These are phyloP conservation scores for Dolichallabes microphthalmus DNA, from an alignment of 2,113 vertebrate species.

Conservation along the genomic window DNA sequence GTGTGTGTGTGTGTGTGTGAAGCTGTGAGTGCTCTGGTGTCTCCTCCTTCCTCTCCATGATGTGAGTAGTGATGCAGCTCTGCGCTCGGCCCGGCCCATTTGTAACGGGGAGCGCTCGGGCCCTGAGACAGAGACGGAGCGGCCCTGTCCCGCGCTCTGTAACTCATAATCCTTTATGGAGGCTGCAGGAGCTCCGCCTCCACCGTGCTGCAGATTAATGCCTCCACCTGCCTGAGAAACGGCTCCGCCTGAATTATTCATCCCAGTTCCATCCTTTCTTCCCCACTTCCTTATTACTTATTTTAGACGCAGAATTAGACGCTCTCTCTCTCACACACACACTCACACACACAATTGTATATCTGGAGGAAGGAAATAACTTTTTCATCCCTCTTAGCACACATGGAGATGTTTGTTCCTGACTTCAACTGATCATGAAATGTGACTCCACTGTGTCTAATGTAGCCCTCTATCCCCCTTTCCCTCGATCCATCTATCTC, in stretches of 20 bases:
- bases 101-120: constrained; percentile 20
- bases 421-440: not conserved
- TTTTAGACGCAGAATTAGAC: constrained; percentile 32
- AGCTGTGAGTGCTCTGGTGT: constrained; percentile 21
- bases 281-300: constrained; percentile 38
- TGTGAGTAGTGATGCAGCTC: constrained; percentile 46
- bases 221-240: constrained; percentile 47
- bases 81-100: not conserved
- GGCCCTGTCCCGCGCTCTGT: constrained; percentile 29
- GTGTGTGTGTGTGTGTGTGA: not conserved
- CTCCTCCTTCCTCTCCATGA: constrained; percentile 7
- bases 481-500: not conserved
- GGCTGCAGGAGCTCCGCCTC: constrained; percentile 25
- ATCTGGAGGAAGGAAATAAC: not conserved
- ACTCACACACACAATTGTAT: not conserved
- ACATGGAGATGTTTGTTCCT: not conserved
- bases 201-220: constrained; percentile 46
- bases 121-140: constrained; percentile 44
- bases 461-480: constrained; percentile 7
- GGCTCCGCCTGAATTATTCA: constrained; percentile 50
- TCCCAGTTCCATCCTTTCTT: constrained; percentile 35
- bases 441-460: not conserved
- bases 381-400: not conserved
- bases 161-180: constrained; percentile 50
- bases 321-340: no score